These are phyloP conservation scores for Pseudorhombus dupliciocellatus DNA, from an alignment of 2,113 vertebrate species.

Conservation along the genomic window DNA sequence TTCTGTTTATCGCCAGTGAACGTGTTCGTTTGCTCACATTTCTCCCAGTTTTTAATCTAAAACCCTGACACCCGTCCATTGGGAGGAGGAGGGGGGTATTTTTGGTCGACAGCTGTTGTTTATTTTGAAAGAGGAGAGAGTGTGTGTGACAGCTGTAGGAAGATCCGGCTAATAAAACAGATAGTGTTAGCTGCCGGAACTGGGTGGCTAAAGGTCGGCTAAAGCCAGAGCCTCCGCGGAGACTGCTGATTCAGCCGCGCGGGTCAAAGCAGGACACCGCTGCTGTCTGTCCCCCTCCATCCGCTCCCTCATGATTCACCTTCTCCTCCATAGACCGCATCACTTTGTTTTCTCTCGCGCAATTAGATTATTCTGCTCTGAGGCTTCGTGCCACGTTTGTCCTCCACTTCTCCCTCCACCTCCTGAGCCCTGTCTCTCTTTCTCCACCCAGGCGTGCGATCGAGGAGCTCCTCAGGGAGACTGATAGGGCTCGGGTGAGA, in stretches of 20 bases:
- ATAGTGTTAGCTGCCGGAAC: neutral
- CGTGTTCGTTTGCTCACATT: rapidly evolving
- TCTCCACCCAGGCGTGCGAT: slow-evolving; percentile 87
- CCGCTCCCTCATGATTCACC: slow-evolving; percentile 34
- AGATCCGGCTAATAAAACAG: neutral
- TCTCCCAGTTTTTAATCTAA: neutral
- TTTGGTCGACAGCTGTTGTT: slow-evolving; percentile 1
- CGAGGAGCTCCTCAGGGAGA: slow-evolving; percentile 94
- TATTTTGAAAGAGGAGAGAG: neutral
- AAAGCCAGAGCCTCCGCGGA: slow-evolving; percentile 7
- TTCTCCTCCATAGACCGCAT: slow-evolving; percentile 17
- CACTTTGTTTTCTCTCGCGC: slow-evolving; percentile 34
- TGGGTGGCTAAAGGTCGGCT: slow-evolving; percentile 41
- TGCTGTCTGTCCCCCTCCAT: slow-evolving; percentile 1
- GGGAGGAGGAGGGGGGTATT: neutral
- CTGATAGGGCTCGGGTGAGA: slow-evolving; percentile 90
- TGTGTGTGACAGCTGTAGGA: neutral
- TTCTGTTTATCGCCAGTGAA: neutral
- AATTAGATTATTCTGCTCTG: slow-evolving; percentile 28
- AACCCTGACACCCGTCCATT: neutral
- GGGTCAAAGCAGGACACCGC: slow-evolving; percentile 60
- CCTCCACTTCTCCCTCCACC: slow-evolving; percentile 3
- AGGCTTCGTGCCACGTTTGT: slow-evolving; percentile 15
- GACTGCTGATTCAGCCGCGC: slow-evolving; percentile 52
- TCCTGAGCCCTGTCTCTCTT: slow-evolving; percentile 18